These are phyloP conservation scores for Tokudaia tokunoshimensis DNA, from an alignment of 2,797 vertebrate genomes.

Conservation along the genomic window DNA sequence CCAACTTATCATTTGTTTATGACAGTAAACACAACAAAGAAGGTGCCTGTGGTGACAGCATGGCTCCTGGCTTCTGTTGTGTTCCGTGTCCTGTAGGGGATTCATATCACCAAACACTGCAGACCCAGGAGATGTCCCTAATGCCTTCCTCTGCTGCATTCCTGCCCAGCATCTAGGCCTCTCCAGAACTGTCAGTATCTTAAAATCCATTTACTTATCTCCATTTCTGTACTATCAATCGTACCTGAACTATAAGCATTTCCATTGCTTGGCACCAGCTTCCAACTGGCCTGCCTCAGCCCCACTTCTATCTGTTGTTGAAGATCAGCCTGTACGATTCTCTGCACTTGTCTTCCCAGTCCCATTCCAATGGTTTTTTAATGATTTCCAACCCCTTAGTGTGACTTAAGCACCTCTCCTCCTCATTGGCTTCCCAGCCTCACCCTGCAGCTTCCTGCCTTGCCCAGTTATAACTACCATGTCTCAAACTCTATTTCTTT, in stretches of 20 bases:
- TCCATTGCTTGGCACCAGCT: neutral
- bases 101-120: neutral
- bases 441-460: neutral
- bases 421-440: neutral
- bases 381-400: neutral
- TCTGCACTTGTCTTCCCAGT: neutral
- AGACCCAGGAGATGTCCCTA: neutral
- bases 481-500: neutral
- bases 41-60: fast-evolving
- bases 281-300: neutral
- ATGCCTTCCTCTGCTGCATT: neutral
- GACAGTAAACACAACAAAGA: conserved; percentile 43
- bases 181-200: neutral
- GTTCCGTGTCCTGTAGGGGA: fast-evolving
- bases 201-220: neutral
- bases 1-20: conserved; percentile 70
- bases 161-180: neutral
- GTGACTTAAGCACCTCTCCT: neutral
- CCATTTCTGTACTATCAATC: neutral
- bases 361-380: neutral
- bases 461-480: too few species aligned
- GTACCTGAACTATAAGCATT: neutral
- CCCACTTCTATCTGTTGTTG: neutral
- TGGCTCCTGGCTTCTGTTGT: neutral
- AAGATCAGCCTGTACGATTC: neutral